Percentiles rank a stretch among this genome's conserved stretches.
These are phyloP conservation scores for Steinernema hermaphroditum DNA, from an alignment of 2,888 invertebrate genomes.

Conservation along the genomic window DNA sequence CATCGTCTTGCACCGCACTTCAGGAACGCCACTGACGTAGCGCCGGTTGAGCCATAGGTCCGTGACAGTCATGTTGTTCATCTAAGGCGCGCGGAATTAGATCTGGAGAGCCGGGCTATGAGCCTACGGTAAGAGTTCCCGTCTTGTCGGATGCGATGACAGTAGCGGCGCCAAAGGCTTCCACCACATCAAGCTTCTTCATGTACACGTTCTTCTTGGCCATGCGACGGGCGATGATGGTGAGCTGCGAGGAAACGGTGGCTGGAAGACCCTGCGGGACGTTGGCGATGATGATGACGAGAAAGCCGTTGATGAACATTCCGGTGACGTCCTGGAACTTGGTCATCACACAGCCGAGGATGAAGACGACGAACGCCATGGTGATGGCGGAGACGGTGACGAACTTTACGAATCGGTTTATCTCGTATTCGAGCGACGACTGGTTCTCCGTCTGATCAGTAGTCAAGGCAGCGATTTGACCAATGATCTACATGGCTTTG, in stretches of 20 bases:
- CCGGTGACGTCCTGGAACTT: constrained; percentile 39
- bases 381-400: constrained; percentile 53
- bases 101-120: too few species aligned
- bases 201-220: constrained; percentile 47
- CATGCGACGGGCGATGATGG: constrained; percentile 43
- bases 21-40: constrained; percentile 21
- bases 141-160: constrained; percentile 44
- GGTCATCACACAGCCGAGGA: constrained; percentile 43
- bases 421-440: constrained; percentile 52
- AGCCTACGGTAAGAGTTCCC: constrained; percentile 26
- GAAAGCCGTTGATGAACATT: constrained; percentile 42
- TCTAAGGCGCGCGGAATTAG: background rate
- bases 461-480: constrained; percentile 51
- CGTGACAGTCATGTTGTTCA: constrained; percentile 33
- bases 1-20: constrained; percentile 17
- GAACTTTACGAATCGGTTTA: constrained; percentile 53
- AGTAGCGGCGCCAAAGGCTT: constrained; percentile 44
- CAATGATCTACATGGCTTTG: constrained; percentile 45
- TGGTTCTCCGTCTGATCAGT: constrained; percentile 44
- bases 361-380: constrained; percentile 52
- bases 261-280: constrained; percentile 46
- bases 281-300: constrained; percentile 41
- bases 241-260: constrained; percentile 45
- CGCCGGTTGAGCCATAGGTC: constrained; percentile 30
- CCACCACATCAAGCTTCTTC: constrained; percentile 46